Percentiles rank a stretch among this genome's conserved stretches.
Conservation (phyloP, 2,888 invertebrate species). For the Calephelis perditalis region DNA sequence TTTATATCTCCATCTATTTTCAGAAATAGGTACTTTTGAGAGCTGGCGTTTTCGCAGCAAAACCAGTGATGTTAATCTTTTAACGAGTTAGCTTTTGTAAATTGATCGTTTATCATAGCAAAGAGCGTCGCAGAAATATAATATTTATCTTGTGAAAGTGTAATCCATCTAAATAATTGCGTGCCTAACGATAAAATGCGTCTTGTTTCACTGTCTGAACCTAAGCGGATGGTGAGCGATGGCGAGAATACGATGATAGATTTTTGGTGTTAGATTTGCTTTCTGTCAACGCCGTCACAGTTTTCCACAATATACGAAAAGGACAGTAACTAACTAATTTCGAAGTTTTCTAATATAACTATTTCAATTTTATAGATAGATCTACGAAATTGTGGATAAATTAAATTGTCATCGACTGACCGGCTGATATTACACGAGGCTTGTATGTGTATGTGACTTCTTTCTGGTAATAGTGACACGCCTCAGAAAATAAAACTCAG, state of each 20-base stretch:
- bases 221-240: slow-evolving; percentile 78
- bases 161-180: slow-evolving; percentile 61
- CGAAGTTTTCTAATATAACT: slow-evolving; percentile 60
- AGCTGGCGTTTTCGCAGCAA: slow-evolving; percentile 80
- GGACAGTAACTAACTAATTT: slow-evolving; percentile 59
- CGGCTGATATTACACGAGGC: slow-evolving; percentile 80
- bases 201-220: slow-evolving; percentile 64
- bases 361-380: slow-evolving; percentile 56
- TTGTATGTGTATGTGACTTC: slow-evolving; percentile 78
- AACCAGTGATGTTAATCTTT: slow-evolving; percentile 81
- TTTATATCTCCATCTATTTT: slow-evolving; percentile 84
- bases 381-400: slow-evolving; percentile 65
- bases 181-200: slow-evolving; percentile 77
- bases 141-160: slow-evolving; percentile 72
- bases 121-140: slow-evolving; percentile 61
- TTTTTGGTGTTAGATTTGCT: slow-evolving; percentile 78
- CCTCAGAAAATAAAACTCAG: slow-evolving; percentile 75
- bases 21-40: slow-evolving; percentile 84
- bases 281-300: slow-evolving; percentile 73
- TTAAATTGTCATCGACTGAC: slow-evolving; percentile 78
- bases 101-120: slow-evolving; percentile 68
- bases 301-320: slow-evolving; percentile 61
- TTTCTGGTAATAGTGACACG: slow-evolving; percentile 78
- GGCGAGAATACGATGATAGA: slow-evolving; percentile 79
- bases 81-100: slow-evolving; percentile 75